Base-by-base conservation (phyloP, 2,797 vertebrate genomes). In the Malacoctenus gilli region DNA sequence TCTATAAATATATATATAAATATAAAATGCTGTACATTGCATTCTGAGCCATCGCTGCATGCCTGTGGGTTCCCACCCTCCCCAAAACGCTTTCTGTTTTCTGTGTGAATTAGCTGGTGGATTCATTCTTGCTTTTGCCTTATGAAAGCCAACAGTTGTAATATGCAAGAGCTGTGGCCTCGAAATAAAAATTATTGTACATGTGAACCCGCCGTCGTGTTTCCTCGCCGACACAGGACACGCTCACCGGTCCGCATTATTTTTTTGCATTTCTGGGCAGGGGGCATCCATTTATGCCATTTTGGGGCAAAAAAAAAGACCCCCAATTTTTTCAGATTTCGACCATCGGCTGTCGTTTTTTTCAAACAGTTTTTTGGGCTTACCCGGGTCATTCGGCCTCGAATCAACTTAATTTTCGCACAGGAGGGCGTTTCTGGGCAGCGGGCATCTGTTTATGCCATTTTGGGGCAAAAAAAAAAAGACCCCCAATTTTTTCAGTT, bases 71-170 rank as follows among this genome's bases (percentile, higher is more conserved):
- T 88, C 86, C 70, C 72, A 92, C 89, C 90, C 74, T 87, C 85
- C 93, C 91, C 86, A 88, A 35, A 91, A 89, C 82, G 93, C 93
- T 93, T 89, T 89, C 92, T 92, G 89, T 95, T 90, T 95, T 95
- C 89, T 92, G 92, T 97, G 94, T 96, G 92, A 95, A 93, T 89
- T 94, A 92, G 90, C 94, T 96, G 95, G 96, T 98, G 94, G 89
- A 91, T 93, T 94, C 93, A 96, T 92, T 97, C 92, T 96, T 96
- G 96, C 95, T 96, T 98, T 96, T 95, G 95, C 96, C 95, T 98
- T 98, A 96, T 95, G 92, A 93, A 94, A 95, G 97, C 95, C 95
- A 91, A 98, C 96, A 96, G 96, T 98, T 97, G 94, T 95, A 94
- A 95, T 95, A 95, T 98, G 95, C 95, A 94, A 93, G 94, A 94